Evolutionary conservation across 2,888 invertebrate species (phyloP).

Genomic region (Xylocampa areola): DNA sequence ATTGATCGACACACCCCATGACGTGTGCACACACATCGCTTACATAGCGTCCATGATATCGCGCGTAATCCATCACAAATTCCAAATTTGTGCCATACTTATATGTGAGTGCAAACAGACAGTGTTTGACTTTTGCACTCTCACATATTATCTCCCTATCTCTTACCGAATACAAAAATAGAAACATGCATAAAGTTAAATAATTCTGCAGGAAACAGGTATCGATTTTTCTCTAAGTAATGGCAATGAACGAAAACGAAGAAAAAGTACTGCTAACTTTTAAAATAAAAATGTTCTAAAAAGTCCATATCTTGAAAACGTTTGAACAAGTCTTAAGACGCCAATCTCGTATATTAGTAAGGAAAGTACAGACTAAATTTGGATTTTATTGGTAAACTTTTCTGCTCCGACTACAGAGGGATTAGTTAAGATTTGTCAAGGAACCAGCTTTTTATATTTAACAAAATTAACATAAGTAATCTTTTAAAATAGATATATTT

Average conservation of each 20-base stretch:
- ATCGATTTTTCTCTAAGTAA: constrained; percentile 25
- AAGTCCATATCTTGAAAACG: constrained; percentile 64
- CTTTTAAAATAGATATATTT: too few relatives aligned
- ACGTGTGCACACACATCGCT: constrained; percentile 81
- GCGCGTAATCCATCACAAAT: constrained; percentile 82
- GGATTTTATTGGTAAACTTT: constrained; percentile 73
- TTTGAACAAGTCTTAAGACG: constrained; percentile 64
- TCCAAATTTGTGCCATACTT: constrained; percentile 68
- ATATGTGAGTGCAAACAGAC: constrained; percentile 55
- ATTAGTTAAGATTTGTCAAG: constrained; percentile 26
- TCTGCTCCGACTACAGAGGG: constrained; percentile 28
- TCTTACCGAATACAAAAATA: constrained; percentile 1
- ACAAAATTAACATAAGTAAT: too few relatives aligned
- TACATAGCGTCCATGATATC: constrained; percentile 77
- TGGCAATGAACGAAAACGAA: constrained; percentile 36
- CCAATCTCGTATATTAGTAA: constrained; percentile 67
- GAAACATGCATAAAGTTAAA: constrained; percentile 9
- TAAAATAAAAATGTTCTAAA: constrained; percentile 62
- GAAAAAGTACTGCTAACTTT: constrained; percentile 56
- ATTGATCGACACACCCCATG: constrained; percentile 86
- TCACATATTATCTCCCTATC: neutral
- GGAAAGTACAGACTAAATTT: constrained; percentile 68
- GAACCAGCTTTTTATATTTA: too few relatives aligned
- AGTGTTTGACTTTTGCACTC: neutral
- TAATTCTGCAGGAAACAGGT: constrained; percentile 5